phyloP scores from a whole-genome alignment of 1,140 invertebrate genomes.

The Heliconius congener region DNA sequence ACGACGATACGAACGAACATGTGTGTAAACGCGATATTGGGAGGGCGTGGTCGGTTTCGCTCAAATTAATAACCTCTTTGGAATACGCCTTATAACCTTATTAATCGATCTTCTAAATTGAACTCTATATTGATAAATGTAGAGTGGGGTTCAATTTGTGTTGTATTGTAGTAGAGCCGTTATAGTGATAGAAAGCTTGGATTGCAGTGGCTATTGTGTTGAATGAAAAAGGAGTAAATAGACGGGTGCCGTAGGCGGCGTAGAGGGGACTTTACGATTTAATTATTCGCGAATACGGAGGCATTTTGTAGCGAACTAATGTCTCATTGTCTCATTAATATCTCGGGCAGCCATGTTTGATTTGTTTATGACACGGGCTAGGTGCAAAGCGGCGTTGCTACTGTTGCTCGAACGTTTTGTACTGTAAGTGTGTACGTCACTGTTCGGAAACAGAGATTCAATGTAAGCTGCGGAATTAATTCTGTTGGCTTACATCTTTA shows the following conservation, averaged over 20 bases:
- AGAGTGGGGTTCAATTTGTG: neutral
- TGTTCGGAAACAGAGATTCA: constrained; percentile 52
- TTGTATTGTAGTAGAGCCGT: constrained; percentile 49
- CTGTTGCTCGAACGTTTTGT: constrained; percentile 45
- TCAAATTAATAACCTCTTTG: constrained; percentile 74
- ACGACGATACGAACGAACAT: constrained; percentile 69
- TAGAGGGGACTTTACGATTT: constrained; percentile 81
- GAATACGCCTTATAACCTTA: constrained; percentile 70
- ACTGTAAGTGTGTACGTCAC: constrained; percentile 24
- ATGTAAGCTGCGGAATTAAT: constrained; percentile 48
- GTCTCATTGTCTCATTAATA: constrained; percentile 81
- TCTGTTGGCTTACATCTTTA: constrained; percentile 42
- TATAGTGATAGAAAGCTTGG: constrained; percentile 50
- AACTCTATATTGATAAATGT: constrained; percentile 16
- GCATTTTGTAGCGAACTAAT: constrained; percentile 81
- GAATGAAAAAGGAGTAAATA: constrained; percentile 82
- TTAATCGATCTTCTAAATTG: constrained; percentile 20
- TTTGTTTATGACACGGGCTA: constrained; percentile 77
- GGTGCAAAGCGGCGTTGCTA: constrained; percentile 55
- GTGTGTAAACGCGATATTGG: constrained; percentile 75
- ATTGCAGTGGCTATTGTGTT: constrained; percentile 79
- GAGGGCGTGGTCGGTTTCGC: constrained; percentile 76
- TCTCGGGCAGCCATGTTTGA: constrained; percentile 78
- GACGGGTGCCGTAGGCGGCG: constrained; percentile 72
- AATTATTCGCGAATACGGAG: constrained; percentile 81